These are phyloP conservation scores for Podarcis muralis DNA, from an alignment of 2,113 vertebrate genomes.

Conservation along the genomic window DNA sequence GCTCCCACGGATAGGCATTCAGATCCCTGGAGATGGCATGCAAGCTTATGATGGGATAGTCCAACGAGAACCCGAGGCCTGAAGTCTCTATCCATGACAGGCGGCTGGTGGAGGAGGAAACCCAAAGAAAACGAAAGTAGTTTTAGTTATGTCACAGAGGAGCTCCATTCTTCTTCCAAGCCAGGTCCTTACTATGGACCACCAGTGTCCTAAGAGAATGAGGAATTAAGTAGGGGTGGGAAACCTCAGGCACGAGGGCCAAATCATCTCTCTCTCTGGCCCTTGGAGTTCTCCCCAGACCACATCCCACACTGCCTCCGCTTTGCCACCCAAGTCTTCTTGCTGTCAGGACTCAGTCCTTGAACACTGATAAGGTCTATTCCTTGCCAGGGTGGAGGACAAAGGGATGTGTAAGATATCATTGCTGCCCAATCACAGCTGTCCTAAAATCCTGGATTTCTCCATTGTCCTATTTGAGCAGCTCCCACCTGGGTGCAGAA, in stretches of 20 bases:
- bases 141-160: not conserved
- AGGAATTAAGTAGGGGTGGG: not conserved
- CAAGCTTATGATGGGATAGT: constrained; percentile 93
- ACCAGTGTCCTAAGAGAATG: not conserved
- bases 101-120: constrained; percentile 73
- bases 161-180: not conserved
- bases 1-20: constrained; percentile 87
- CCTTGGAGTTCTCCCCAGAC: too few relatives aligned
- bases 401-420: too few relatives aligned
- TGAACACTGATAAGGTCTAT: too few relatives aligned
- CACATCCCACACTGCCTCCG: too few relatives aligned
- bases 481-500: not conserved
- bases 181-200: not conserved
- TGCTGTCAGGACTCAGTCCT: too few relatives aligned
- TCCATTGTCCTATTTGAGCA: not conserved
- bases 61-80: constrained; percentile 90
- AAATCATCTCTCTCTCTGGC: too few relatives aligned
- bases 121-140: not conserved
- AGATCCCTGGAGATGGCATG: constrained; percentile 93
- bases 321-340: too few relatives aligned
- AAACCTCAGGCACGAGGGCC: too few relatives aligned
- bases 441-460: not conserved
- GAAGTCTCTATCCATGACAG: constrained; percentile 92
- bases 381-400: not conserved
- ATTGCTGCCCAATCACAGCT: not conserved